Conservation (phyloP, 2,797 vertebrate species). For the Chanos chanos region DNA sequence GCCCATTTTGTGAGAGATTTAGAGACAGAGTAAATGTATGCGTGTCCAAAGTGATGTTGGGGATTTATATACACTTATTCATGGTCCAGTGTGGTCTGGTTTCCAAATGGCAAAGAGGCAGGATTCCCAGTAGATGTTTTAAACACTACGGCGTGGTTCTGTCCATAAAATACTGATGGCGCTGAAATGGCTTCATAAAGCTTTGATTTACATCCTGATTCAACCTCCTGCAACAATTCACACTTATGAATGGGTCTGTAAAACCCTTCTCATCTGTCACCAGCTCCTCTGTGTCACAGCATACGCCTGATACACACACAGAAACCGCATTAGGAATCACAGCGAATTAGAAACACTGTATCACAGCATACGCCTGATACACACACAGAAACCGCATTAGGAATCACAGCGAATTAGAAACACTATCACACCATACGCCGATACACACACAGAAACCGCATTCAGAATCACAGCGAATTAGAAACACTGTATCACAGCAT, state of each 20-base stretch:
- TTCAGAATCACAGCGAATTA: too few species aligned
- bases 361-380: too few species aligned
- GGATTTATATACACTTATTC: conserved; percentile 34
- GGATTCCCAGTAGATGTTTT: conserved; percentile 11
- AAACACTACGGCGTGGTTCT: conserved; percentile 11
- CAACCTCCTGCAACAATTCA: background rate
- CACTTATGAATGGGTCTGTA: background rate
- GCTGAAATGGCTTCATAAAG: conserved; percentile 5
- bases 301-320: too few species aligned
- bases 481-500: too few species aligned
- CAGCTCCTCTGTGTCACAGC: too few species aligned
- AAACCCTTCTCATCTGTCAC: too few species aligned
- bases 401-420: too few species aligned
- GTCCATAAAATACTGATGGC: conserved; percentile 12
- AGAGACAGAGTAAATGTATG: conserved; percentile 27
- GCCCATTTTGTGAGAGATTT: conserved; percentile 26
- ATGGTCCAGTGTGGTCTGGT: conserved; percentile 5
- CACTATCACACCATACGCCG: too few species aligned
- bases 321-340: too few species aligned
- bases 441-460: too few species aligned
- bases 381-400: too few species aligned
- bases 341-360: too few species aligned
- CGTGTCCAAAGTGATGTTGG: conserved; percentile 25
- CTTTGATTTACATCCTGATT: background rate
- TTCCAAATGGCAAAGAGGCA: background rate